Evolutionary conservation across 2,888 invertebrate genomes (phyloP), one percentile per base, ranked within the genome.

Genomic region (Nemotelus pantherinus): DNA sequence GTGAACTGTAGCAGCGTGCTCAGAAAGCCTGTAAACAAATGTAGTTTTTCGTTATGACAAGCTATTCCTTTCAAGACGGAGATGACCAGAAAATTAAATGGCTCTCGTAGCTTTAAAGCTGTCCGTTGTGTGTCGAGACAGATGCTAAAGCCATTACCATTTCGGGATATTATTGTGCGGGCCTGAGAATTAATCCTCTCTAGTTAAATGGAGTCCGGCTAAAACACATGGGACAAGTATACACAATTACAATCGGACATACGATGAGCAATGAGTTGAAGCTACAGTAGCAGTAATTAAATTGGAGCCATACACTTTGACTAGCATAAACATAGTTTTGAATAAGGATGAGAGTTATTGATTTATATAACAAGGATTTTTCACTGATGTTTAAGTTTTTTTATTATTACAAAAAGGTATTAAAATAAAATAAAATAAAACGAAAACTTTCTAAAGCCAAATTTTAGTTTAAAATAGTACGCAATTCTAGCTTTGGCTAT

Each of bases 101-200:
- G 77, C 79, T 77, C 79, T 79, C 74, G 77, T 79, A 79, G 75
- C 77, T 74, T 77, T 79, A 79, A 77, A 75, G 77, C 71, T 70
- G 77, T 70, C 39, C 67, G 70, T 71, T 75, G 53, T 70, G 50
- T 65, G 48, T 45, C 75, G 77, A 75, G 71, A 79, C 79, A 79
- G 77, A 77, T 79, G 79, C 75, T 77, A 44, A 75, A 76, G 68
- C 48, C 63, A 47, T 63, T 74, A 57, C 45, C 41, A 43, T n/a
- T 63, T 1, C 60, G 45, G 48, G 63, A 74, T 74, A 63, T 60
- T 74, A 76, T 53, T 64, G 65, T 76, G 65, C 43, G 64, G 76
- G 64, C 25, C 65, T 9, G 65, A 58, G 67, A 78, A 78, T 75
- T 78, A 78, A 78, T 78, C 78, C 78, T 75, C 68, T 78, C 78